Conservation (phyloP, 1,140 invertebrate genomes). For the Phymorhynchus buccinoides region DNA sequence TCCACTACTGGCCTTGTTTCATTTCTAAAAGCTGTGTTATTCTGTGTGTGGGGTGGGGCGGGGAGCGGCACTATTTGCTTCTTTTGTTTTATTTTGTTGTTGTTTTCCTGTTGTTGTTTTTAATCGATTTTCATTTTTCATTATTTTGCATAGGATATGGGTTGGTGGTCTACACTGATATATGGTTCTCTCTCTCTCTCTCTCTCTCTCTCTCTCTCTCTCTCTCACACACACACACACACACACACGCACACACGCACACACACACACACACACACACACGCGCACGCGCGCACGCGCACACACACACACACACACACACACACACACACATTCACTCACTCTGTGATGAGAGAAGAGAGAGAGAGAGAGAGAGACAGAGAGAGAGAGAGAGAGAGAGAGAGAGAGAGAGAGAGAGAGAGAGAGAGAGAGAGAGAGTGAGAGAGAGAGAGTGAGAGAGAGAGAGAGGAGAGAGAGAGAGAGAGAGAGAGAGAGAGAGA, state of each 20-base stretch:
- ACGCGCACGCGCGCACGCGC: background rate
- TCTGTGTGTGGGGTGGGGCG: too few species aligned
- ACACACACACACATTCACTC: background rate
- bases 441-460: background rate
- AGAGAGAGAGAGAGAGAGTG: background rate
- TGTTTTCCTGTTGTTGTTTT: too few species aligned
- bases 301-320: background rate
- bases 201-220: too few species aligned
- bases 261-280: background rate
- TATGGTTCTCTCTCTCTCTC: too few species aligned
- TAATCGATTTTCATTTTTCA: too few species aligned
- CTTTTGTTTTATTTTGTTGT: too few species aligned
- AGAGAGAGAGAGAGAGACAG: too few species aligned
- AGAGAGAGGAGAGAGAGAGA: constrained; percentile 4
- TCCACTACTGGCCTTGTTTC: too few species aligned
- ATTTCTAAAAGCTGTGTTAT: too few species aligned
- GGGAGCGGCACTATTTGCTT: too few species aligned
- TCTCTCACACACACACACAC: background rate
- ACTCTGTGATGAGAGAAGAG: background rate
- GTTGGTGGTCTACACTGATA: too few species aligned
- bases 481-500: background rate
- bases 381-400: background rate
- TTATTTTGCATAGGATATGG: too few species aligned
- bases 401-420: background rate
- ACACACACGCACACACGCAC: background rate